Percentiles rank a stretch among this genome's conserved stretches.
These are phyloP conservation scores for Phyto melanocephala DNA, from an alignment of 2,888 invertebrate species.

Conservation along the genomic window DNA sequence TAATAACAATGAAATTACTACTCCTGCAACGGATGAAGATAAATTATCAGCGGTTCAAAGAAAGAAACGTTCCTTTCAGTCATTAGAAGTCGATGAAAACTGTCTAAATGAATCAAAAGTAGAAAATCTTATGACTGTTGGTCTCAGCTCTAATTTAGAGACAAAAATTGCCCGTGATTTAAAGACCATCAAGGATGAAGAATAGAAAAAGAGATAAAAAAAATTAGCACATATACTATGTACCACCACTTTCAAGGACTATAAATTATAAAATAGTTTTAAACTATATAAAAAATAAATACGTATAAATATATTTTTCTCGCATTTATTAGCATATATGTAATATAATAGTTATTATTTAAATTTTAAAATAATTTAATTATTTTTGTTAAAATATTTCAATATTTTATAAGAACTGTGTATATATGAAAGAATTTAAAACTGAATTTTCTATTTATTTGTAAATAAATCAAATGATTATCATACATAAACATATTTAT, in stretches of 20 bases:
- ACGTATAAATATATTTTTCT: constrained; percentile 24
- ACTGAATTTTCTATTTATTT: constrained; percentile 31
- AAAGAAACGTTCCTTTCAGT: constrained; percentile 67
- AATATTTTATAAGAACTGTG: constrained; percentile 43
- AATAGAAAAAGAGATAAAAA: constrained; percentile 33
- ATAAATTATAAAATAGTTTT: constrained; percentile 3
- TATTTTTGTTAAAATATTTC: constrained; percentile 37
- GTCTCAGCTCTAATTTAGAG: constrained; percentile 67
- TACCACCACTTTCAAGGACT: constrained; percentile 40
- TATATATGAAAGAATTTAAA: background rate
- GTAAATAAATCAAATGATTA: constrained; percentile 40
- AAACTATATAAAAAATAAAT: background rate
- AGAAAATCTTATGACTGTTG: constrained; percentile 59
- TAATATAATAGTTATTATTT: constrained; percentile 23
- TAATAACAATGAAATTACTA: constrained; percentile 52
- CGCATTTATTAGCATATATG: constrained; percentile 58
- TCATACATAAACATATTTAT: too few species aligned
- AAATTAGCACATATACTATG: background rate
- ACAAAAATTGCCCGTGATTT: constrained; percentile 75
- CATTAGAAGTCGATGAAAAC: constrained; percentile 59
- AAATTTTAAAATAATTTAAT: constrained; percentile 17
- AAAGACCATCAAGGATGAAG: constrained; percentile 72
- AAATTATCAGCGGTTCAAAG: constrained; percentile 57
- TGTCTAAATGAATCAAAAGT: constrained; percentile 72
- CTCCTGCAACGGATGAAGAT: background rate